Conservation (phyloP, 2,888 invertebrate species). For the Automeris io region DNA sequence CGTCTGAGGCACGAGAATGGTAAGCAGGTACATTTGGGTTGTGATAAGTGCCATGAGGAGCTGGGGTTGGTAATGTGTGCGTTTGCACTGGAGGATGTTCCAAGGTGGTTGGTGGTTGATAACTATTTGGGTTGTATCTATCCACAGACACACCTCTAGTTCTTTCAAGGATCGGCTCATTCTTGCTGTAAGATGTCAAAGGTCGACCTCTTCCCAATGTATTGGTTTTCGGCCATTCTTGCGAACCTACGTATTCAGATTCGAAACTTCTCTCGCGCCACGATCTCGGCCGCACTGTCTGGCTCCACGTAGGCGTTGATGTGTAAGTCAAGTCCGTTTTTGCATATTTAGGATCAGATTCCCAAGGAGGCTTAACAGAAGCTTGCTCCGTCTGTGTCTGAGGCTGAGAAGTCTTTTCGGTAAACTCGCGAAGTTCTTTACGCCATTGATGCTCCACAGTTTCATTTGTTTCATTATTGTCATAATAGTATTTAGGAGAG, state of each 20-base stretch:
- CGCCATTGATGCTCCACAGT: constrained; percentile 66
- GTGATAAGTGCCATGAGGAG: constrained; percentile 52
- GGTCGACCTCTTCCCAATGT: constrained; percentile 62
- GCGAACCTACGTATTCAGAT: constrained; percentile 54
- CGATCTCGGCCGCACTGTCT: constrained; percentile 62
- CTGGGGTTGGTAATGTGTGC: constrained; percentile 61
- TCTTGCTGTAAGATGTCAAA: constrained; percentile 51
- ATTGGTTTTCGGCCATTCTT: constrained; percentile 62
- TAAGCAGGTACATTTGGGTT: constrained; percentile 71
- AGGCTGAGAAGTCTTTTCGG: constrained; percentile 59
- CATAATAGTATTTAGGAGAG: constrained; percentile 66
- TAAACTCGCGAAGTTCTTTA: constrained; percentile 66
- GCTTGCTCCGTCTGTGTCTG: constrained; percentile 40
- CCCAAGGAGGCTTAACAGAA: constrained; percentile 61
- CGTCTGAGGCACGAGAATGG: constrained; percentile 65
- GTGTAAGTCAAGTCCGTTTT: constrained; percentile 45
- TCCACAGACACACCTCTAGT: constrained; percentile 66
- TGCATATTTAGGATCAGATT: constrained; percentile 47
- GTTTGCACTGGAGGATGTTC: constrained; percentile 67
- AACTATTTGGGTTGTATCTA: constrained; percentile 63
- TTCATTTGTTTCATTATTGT: constrained; percentile 59
- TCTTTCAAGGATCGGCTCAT: constrained; percentile 47
- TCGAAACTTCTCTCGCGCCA: constrained; percentile 69
- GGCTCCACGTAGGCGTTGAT: constrained; percentile 66
- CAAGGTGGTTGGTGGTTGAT: constrained; percentile 51